These are phyloP conservation scores for Porites divaricata DNA, from an alignment of 92 coral and sea anemone species.

Conservation along the genomic window DNA sequence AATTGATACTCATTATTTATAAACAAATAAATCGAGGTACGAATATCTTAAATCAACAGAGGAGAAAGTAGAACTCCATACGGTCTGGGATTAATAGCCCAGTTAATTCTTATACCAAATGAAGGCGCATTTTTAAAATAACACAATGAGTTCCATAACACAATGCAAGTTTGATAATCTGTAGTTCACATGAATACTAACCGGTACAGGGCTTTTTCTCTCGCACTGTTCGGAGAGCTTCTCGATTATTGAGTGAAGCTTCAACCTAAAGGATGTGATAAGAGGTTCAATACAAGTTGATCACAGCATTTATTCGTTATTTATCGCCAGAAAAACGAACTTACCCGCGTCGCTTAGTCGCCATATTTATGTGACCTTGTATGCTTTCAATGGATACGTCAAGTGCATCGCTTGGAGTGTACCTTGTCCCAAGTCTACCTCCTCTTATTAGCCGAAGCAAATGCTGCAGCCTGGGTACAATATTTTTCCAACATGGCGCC, in stretches of 20 bases:
- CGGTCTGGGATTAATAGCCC: neutral
- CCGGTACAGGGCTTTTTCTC: conserved; percentile 60
- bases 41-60: neutral
- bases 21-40: too few species aligned
- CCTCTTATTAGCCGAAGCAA: neutral
- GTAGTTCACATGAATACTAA: conserved; percentile 12
- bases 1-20: too few species aligned
- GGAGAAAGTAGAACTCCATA: neutral
- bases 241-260: conserved; percentile 87
- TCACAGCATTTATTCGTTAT: too few species aligned
- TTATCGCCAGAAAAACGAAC: neutral
- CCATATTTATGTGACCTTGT: neutral
- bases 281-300: neutral
- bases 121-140: neutral
- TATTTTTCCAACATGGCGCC: conserved; percentile 15
- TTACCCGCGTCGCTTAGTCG: conserved; percentile 33
- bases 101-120: neutral
- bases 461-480: neutral
- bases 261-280: conserved; percentile 48
- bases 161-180: neutral
- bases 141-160: neutral
- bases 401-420: neutral
- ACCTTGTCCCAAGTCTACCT: neutral
- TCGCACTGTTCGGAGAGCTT: conserved; percentile 84
- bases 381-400: neutral